phyloP scores from a whole-genome alignment of 1,140 invertebrate species.

The Eciton burchellii region DNA sequence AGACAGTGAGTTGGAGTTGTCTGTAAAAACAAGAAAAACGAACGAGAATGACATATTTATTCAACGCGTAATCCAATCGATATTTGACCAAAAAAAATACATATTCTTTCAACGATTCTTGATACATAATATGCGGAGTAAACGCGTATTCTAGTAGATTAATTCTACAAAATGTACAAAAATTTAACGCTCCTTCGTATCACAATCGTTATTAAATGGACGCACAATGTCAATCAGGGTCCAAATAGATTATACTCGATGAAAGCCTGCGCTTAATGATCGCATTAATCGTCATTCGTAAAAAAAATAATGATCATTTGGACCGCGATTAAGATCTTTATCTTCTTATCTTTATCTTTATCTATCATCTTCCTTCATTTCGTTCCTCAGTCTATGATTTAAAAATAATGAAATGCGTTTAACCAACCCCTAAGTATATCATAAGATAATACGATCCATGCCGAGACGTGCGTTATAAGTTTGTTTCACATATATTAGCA shows the following conservation, averaged over 20 bases:
- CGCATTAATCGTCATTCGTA: conserved; percentile 6
- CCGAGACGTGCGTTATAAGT: not conserved
- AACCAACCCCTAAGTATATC: conserved; percentile 44
- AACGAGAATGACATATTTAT: conserved; percentile 50
- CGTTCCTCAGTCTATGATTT: conserved; percentile 53
- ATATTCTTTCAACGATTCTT: conserved; percentile 21
- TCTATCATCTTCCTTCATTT: not conserved
- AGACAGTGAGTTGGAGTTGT: conserved; percentile 18
- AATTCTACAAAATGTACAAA: conserved; percentile 60
- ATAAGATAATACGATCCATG: conserved; percentile 33
- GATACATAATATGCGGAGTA: not conserved
- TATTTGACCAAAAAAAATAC: conserved; percentile 5
- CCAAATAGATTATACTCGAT: conserved; percentile 65
- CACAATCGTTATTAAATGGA: conserved; percentile 45
- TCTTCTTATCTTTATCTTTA: too few relatives aligned
- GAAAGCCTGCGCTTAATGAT: conserved; percentile 41
- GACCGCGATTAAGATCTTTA: conserved; percentile 75
- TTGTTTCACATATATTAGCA: conserved; percentile 37
- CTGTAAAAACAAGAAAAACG: conserved; percentile 16
- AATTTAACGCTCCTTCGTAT: conserved; percentile 68
- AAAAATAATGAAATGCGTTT: conserved; percentile 24
- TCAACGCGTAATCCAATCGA: conserved; percentile 39
- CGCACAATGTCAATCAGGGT: conserved; percentile 72
- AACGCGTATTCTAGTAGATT: conserved; percentile 25
- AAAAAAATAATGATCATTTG: conserved; percentile 67